Evolutionary conservation across 2,888 invertebrate genomes (phyloP), one percentile per base, ranked within the genome.

Genomic region (Lumbricus terrestris): DNA sequence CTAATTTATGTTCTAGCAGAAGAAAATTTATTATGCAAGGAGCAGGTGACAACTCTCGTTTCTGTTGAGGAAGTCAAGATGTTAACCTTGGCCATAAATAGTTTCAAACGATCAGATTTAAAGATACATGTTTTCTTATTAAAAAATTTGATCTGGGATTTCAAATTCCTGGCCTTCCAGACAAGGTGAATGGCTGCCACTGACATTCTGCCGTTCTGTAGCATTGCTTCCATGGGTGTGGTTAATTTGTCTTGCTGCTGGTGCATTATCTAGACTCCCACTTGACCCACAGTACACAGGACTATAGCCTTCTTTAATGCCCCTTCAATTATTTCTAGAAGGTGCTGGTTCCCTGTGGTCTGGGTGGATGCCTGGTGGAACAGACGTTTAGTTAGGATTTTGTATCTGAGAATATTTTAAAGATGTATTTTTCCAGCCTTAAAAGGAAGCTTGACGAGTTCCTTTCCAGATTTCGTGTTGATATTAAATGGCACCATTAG

Each of bases 241-340:
- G 69, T 69, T 69, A 29, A 69, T 69, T 69, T 69, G 11, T 69
- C n/a, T 69, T 69, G 69, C 69, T 69, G n/a, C n/a, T 69, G 29
- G n/a, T 69, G 69, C 69, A 69, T 69, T 69, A 69, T 69, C 29
- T 69, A 69, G 29, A 69, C 69, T 69, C 29, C 69, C 29, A n/a
- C 69, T n/a, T 69, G 69, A 69, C 69, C 69, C n/a, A 69, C 69
- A 69, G n/a, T 69, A n/a, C 69, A 69, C n/a, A 69, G 69, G 69
- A 69, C 29, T 29, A n/a, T 69, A n/a, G 69, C 69, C 69, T 69
- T 11, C 69, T 69, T 69, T 69, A 69, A 29, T n/a, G 47, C 47
- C 20, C 47, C 20, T 47, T 23, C 47, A 47, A 47, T 69, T 69
- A 69, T 69, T 69, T 69, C 69, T 69, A n/a, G 69, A 69, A n/a